Percentiles rank a stretch among this genome's conserved stretches.
Conservation (phyloP, 2,113 vertebrate species). For the Nycticebus coucang region DNA sequence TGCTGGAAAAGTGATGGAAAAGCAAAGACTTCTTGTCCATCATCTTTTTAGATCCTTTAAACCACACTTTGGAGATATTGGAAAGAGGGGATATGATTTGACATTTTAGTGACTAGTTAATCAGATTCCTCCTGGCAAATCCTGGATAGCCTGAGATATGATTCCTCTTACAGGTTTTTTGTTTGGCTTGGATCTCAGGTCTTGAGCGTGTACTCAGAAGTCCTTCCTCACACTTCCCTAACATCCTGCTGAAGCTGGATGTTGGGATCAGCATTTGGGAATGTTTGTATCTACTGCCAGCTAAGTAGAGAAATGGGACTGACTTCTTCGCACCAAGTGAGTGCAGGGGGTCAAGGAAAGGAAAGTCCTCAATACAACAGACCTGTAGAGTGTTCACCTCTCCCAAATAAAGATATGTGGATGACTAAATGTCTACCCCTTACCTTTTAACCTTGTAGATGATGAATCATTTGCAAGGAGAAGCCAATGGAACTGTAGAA, state of each 20-base stretch:
- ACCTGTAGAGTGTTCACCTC: background rate
- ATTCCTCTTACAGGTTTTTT: background rate
- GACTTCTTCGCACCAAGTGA: background rate
- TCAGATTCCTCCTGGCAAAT: background rate
- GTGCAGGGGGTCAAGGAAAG: background rate
- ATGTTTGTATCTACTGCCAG: background rate
- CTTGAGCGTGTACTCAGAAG: background rate
- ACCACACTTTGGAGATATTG: background rate
- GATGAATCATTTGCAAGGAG: background rate
- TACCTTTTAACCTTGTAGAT: background rate
- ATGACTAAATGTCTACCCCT: background rate
- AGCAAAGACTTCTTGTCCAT: background rate
- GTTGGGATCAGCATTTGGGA: background rate
- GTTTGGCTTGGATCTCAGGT: background rate
- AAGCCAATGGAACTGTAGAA: background rate
- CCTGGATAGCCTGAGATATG: background rate
- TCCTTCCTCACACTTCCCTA: background rate
- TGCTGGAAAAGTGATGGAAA: background rate
- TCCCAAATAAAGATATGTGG: background rate
- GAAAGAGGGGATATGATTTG: background rate
- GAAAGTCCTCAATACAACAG: background rate
- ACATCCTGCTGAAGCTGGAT: background rate
- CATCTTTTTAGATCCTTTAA: background rate
- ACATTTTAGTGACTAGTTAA: background rate
- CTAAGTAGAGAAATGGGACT: background rate